Conservation (phyloP, 2,113 vertebrate genomes). For the Sinosuthora webbiana region DNA sequence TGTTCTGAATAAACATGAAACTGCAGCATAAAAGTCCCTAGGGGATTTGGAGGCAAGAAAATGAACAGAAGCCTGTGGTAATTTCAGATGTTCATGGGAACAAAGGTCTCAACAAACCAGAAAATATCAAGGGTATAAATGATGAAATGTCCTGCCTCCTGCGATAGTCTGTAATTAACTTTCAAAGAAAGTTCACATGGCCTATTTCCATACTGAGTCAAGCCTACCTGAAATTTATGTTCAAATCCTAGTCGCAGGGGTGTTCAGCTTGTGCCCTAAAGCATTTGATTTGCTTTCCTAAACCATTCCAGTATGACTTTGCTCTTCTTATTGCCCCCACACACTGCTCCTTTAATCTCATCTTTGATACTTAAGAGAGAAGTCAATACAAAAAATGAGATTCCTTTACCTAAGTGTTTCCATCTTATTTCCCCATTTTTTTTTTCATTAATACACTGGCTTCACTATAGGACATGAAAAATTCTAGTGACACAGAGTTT, state of each 20-base stretch:
- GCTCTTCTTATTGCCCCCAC: background rate
- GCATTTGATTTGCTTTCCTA: background rate
- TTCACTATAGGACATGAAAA: constrained; percentile 26
- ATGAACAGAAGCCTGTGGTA: background rate
- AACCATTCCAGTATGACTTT: background rate
- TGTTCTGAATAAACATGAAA: background rate
- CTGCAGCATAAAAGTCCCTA: background rate
- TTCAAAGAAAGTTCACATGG: background rate
- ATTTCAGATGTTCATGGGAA: background rate
- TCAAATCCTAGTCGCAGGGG: background rate
- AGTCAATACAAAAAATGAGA: background rate
- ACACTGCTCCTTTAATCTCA: background rate
- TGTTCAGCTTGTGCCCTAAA: background rate
- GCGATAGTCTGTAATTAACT: background rate
- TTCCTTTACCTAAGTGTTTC: constrained; percentile 8
- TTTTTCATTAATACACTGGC: background rate
- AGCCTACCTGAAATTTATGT: background rate
- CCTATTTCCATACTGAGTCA: background rate
- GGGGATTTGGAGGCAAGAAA: background rate
- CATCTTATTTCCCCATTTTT: background rate
- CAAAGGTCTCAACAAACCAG: background rate
- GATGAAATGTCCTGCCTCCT: background rate
- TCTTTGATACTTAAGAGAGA: background rate
- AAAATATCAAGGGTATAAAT: background rate
- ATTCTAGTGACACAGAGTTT: constrained; percentile 15